A percentile compares a stretch with the other conserved stretches of the same genome.
Conservation (phyloP, 2,888 invertebrate species). For the Lasioglossum pauxillum region DNA sequence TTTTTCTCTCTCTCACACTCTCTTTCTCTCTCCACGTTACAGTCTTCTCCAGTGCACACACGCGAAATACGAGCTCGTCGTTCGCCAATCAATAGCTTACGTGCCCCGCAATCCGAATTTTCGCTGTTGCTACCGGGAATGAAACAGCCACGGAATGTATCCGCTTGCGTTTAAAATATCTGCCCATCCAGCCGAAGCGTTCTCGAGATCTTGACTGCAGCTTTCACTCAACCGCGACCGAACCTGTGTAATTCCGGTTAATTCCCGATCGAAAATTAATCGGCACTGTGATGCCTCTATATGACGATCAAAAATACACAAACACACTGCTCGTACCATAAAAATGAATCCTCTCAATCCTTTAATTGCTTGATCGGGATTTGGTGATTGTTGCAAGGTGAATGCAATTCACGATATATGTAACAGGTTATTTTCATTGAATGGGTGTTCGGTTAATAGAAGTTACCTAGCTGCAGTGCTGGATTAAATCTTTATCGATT, state of each 20-base stretch:
- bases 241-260: constrained; percentile 6
- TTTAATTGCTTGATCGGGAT: too few relatives aligned
- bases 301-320: too few relatives aligned
- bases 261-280: constrained; percentile 40
- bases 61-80: constrained; percentile 62
- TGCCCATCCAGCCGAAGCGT: constrained; percentile 41
- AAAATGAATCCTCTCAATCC: too few relatives aligned
- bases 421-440: too few relatives aligned
- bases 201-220: constrained; percentile 15
- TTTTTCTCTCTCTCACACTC: constrained; percentile 28
- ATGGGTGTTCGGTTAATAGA: too few relatives aligned
- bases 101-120: constrained; percentile 69
- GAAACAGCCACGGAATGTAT: constrained; percentile 69
- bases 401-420: too few relatives aligned
- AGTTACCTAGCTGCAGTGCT: too few relatives aligned
- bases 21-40: constrained; percentile 7
- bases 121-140: constrained; percentile 57
- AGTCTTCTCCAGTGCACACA: constrained; percentile 36
- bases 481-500: too few relatives aligned
- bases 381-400: too few relatives aligned
- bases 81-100: constrained; percentile 72
- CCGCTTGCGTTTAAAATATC: constrained; percentile 66
- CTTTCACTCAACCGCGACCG: neutral
- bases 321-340: too few relatives aligned
- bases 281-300: neutral